A percentile compares a stretch with the other conserved stretches of the same genome.
Evolutionary conservation across 2,888 invertebrate species (phyloP).

Genomic region (Cinara cedri): DNA sequence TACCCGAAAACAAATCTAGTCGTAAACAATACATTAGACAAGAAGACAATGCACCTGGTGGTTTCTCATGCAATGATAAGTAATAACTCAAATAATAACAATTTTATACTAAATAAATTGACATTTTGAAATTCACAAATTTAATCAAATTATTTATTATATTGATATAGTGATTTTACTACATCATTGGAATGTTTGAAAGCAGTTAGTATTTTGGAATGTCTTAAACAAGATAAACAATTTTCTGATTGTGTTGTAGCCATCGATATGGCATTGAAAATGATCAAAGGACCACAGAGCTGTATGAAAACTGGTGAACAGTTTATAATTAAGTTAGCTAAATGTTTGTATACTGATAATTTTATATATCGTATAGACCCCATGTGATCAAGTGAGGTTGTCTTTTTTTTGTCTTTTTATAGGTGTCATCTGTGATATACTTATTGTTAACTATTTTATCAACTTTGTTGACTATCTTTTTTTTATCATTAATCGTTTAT

Average conservation of each 20-base stretch:
- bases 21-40: constrained; percentile 51
- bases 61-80: constrained; percentile 48
- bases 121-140: no score
- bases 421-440: constrained; percentile 36
- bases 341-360: constrained; percentile 65
- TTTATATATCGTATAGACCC: constrained; percentile 58
- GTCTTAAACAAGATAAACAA: constrained; percentile 63
- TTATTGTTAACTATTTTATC: constrained; percentile 8
- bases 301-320: constrained; percentile 67
- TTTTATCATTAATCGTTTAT: not conserved
- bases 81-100: not conserved
- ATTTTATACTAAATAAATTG: no score
- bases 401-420: not conserved
- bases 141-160: no score
- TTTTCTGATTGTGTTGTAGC: constrained; percentile 64
- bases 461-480: not conserved
- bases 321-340: constrained; percentile 65
- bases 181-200: constrained; percentile 64
- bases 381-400: not conserved
- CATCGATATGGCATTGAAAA: constrained; percentile 63
- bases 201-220: constrained; percentile 64
- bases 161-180: constrained; percentile 62
- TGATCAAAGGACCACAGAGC: constrained; percentile 67
- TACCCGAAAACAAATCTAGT: constrained; percentile 64
- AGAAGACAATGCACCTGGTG: constrained; percentile 41